These are phyloP conservation scores for Cantharis rustica DNA, from an alignment of 2,888 invertebrate species.

Conservation along the genomic window DNA sequence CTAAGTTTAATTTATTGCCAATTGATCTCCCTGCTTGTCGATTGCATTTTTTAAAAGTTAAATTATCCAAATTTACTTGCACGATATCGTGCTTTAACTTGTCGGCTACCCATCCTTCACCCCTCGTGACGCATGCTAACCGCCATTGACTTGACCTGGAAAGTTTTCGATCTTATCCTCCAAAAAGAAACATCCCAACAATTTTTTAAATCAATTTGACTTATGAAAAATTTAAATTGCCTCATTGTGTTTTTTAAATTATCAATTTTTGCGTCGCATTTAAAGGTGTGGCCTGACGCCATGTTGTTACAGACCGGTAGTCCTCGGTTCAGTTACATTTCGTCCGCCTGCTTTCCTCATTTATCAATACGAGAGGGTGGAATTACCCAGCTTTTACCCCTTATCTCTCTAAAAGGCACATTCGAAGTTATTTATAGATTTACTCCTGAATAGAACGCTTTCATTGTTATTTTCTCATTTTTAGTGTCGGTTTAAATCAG, in stretches of 20 bases:
- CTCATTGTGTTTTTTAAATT: background rate
- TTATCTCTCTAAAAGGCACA: constrained; percentile 33
- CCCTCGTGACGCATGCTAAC: constrained; percentile 19
- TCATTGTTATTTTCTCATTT: background rate
- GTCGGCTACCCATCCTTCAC: constrained; percentile 1
- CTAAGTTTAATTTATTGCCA: background rate
- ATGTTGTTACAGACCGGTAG: constrained; percentile 49
- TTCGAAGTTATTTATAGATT: constrained; percentile 45
- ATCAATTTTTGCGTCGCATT: constrained; percentile 47
- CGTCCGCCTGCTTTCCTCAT: constrained; percentile 36
- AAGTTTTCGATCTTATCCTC: background rate
- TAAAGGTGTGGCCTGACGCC: constrained; percentile 56
- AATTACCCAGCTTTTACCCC: constrained; percentile 36
- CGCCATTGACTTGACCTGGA: constrained; percentile 24
- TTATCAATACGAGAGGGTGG: constrained; percentile 48
- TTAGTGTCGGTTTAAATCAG: background rate
- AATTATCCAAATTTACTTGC: background rate
- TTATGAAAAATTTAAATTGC: background rate
- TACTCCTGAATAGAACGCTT: constrained; percentile 1
- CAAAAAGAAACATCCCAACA: background rate
- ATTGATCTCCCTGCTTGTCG: background rate
- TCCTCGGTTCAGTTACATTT: constrained; percentile 26
- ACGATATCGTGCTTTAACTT: constrained; percentile 10
- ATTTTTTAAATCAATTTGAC: background rate
- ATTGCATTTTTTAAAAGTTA: background rate